Percentiles rank a stretch among this genome's conserved stretches.
Evolutionary conservation across 1,140 invertebrate species (phyloP).

Genomic region (Leguminivora glycinivorella): DNA sequence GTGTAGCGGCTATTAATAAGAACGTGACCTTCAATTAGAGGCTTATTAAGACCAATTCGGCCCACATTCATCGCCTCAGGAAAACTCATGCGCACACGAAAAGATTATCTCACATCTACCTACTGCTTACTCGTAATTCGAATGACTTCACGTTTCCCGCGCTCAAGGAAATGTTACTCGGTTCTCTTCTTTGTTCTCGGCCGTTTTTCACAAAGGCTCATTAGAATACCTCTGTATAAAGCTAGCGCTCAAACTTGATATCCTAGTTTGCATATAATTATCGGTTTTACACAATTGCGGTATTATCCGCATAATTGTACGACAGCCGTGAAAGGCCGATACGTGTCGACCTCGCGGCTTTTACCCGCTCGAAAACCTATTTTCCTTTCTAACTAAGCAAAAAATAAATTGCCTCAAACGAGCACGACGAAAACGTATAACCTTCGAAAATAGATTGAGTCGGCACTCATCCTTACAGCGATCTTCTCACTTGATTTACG

Average conservation of each 20-base stretch:
- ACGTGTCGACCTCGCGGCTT: conserved; percentile 23
- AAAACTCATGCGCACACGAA: conserved; percentile 39
- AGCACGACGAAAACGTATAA: conserved; percentile 21
- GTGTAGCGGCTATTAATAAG: conserved; percentile 37
- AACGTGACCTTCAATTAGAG: conserved; percentile 48
- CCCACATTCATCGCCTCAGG: conserved; percentile 47
- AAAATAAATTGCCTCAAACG: conserved; percentile 5
- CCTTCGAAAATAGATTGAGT: conserved; percentile 20
- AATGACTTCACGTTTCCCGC: conserved; percentile 51
- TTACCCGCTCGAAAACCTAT: conserved; percentile 24
- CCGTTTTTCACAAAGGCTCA: conserved; percentile 48
- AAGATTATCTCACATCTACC: conserved; percentile 34
- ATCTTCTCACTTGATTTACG: conserved; percentile 16
- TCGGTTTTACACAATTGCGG: conserved; percentile 29
- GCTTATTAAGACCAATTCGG: conserved; percentile 44
- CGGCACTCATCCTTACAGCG: conserved; percentile 7
- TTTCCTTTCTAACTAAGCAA: conserved; percentile 20
- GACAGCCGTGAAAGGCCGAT: conserved; percentile 35
- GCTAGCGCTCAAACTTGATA: conserved; percentile 39
- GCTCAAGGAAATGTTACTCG: conserved; percentile 52
- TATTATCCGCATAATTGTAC: conserved; percentile 33
- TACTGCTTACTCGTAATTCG: conserved; percentile 38
- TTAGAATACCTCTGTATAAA: conserved; percentile 49
- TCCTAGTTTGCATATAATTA: conserved; percentile 27
- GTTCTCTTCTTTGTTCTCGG: conserved; percentile 45